Percentiles rank a stretch among this genome's conserved stretches.
phyloP scores from a whole-genome alignment of 2,888 invertebrate species.

The Dicranocentrus wangi region DNA sequence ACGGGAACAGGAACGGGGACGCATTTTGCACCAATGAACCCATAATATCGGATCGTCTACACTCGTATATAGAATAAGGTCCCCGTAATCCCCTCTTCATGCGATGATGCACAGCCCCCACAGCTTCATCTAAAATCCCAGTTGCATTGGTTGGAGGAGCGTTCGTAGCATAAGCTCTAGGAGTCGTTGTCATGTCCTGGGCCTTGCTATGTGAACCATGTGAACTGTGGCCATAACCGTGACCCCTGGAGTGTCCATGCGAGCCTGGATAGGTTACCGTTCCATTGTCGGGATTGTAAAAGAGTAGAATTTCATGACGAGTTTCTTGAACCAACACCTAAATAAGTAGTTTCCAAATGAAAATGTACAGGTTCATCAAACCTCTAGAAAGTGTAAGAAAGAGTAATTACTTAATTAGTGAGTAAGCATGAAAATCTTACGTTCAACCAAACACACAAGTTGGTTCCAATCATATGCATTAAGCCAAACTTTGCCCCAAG shows the following conservation, averaged over 20 bases:
- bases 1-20: slow-evolving; percentile 90
- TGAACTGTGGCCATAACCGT: slow-evolving; percentile 22
- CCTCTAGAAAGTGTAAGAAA: too few relatives aligned
- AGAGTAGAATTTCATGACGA: slow-evolving; percentile 75
- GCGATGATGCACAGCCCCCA: slow-evolving; percentile 48
- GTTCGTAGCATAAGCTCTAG: background rate
- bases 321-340: slow-evolving; percentile 76
- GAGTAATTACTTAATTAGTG: too few relatives aligned
- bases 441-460: slow-evolving; percentile 96
- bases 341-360: slow-evolving; percentile 4
- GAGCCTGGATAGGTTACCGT: slow-evolving; percentile 51
- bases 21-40: slow-evolving; percentile 80
- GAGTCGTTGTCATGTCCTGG: background rate
- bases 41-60: slow-evolving; percentile 77
- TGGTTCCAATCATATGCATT: slow-evolving; percentile 99
- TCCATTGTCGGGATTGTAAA: slow-evolving; percentile 72
- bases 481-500: slow-evolving; percentile 91
- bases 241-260: slow-evolving; percentile 28
- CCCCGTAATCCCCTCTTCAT: slow-evolving; percentile 69
- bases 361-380: too few relatives aligned
- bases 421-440: too few relatives aligned
- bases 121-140: background rate
- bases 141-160: background rate
- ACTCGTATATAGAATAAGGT: slow-evolving; percentile 74
- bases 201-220: slow-evolving; percentile 19